A percentile compares a stretch with the other conserved stretches of the same genome.
phyloP scores from a whole-genome alignment of 2,888 invertebrate species.

The Alloscopus bannaensis region DNA sequence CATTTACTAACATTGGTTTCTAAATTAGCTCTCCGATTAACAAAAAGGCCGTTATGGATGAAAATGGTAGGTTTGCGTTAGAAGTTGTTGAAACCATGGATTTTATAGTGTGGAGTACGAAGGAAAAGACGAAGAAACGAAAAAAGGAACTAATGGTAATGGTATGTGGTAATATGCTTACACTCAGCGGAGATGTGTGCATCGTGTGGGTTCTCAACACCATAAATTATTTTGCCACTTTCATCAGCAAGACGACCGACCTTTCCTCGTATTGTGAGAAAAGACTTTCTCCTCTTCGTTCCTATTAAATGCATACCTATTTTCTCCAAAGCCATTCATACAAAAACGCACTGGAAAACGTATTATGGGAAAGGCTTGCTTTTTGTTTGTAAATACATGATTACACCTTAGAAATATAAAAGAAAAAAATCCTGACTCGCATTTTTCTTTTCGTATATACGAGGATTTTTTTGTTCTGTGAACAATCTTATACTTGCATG shows the following conservation, averaged over 20 bases:
- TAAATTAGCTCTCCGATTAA: too few species aligned
- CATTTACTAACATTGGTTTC: too few species aligned
- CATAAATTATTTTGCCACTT: constrained; percentile 73
- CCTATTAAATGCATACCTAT: constrained; percentile 11
- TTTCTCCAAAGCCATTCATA: constrained; percentile 11
- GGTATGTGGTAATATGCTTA: constrained; percentile 46
- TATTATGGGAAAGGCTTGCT: not conserved
- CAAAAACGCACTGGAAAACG: not conserved
- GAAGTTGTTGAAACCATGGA: not conserved
- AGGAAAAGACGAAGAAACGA: too few species aligned
- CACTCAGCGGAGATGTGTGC: constrained; percentile 32
- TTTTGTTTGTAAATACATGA: not conserved
- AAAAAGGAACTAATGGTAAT: constrained; percentile 30
- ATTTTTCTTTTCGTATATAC: not conserved
- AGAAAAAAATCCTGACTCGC: too few species aligned
- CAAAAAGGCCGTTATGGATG: too few species aligned
- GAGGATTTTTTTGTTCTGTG: not conserved
- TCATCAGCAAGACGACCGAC: constrained; percentile 43
- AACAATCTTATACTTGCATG: too few species aligned
- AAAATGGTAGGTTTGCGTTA: too few species aligned
- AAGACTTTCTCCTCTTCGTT: not conserved
- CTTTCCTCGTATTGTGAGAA: too few species aligned
- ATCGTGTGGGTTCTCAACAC: constrained; percentile 68
- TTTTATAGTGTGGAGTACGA: constrained; percentile 30
- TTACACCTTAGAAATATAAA: not conserved